A percentile compares a stretch with the other conserved stretches of the same genome.
phyloP scores from a whole-genome alignment of 2,888 invertebrate species.

The Alsophila aescularia region DNA sequence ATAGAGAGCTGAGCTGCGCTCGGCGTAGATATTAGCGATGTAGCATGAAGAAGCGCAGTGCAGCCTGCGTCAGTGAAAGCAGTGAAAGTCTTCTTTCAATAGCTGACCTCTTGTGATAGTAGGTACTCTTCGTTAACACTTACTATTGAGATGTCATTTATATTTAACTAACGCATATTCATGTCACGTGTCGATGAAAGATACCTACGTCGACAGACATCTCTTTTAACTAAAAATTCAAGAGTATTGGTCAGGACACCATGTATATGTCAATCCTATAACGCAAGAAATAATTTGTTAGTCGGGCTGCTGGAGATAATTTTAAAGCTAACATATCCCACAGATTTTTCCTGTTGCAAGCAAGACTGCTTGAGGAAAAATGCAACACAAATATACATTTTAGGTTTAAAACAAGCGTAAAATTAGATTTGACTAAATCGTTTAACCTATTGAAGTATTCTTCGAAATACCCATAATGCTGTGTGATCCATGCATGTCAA shows the following conservation, averaged over 20 bases:
- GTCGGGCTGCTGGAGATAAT: too few species aligned
- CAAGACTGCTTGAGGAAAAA: too few species aligned
- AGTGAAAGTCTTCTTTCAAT: constrained; percentile 72
- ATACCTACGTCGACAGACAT: background rate
- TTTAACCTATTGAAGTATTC: too few species aligned
- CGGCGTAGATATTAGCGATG: constrained; percentile 53
- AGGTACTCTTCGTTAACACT: constrained; percentile 58
- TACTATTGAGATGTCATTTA: constrained; percentile 48
- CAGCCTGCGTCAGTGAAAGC: constrained; percentile 75
- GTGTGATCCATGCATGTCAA: background rate
- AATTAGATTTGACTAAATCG: too few species aligned
- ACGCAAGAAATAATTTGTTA: too few species aligned
- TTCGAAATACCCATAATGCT: background rate
- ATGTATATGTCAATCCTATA: too few species aligned
- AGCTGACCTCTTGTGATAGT: constrained; percentile 41
- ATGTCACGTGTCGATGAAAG: background rate
- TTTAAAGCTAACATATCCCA: too few species aligned
- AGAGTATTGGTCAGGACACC: too few species aligned
- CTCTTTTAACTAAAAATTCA: background rate
- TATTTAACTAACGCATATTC: constrained; percentile 20
- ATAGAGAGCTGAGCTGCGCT: constrained; percentile 71
- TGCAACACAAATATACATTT: too few species aligned
- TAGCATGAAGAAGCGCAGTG: constrained; percentile 60
- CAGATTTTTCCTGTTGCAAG: too few species aligned
- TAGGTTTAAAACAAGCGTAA: too few species aligned